These are phyloP conservation scores for Ispidina picta DNA, from an alignment of 2,797 vertebrate genomes.

Conservation along the genomic window DNA sequence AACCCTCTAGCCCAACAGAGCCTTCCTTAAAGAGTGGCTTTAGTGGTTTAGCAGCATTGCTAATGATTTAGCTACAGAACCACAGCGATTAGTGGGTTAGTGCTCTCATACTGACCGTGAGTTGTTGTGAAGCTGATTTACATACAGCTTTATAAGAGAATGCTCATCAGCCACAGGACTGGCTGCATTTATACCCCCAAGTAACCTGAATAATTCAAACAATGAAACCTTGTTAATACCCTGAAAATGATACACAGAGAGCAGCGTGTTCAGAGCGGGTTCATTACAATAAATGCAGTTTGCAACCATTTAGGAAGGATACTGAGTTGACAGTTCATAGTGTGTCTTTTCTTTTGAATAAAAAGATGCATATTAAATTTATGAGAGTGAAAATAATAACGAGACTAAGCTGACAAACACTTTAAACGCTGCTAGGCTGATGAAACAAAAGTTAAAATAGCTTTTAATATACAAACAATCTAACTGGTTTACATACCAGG, in stretches of 20 bases:
- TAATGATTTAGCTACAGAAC: constrained; percentile 67
- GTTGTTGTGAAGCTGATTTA: constrained; percentile 77
- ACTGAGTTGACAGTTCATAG: neutral
- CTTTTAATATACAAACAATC: neutral
- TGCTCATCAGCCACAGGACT: constrained; percentile 80
- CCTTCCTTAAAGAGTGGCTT: constrained; percentile 23
- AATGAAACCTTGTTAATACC: constrained; percentile 74
- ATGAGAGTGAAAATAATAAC: neutral
- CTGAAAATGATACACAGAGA: constrained; percentile 28
- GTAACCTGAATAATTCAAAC: constrained; percentile 79
- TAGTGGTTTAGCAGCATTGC: constrained; percentile 35
- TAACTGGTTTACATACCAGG: neutral
- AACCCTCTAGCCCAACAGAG: neutral
- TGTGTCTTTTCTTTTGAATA: neutral
- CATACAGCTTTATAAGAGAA: constrained; percentile 80
- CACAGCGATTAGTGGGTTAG: constrained; percentile 65
- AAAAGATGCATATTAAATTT: neutral
- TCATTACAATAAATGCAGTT: neutral
- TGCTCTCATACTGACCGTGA: constrained; percentile 77
- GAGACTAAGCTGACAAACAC: neutral
- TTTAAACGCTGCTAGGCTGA: neutral
- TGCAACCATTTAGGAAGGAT: constrained; percentile 43
- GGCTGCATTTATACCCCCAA: constrained; percentile 75
- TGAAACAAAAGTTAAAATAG: constrained; percentile 3
- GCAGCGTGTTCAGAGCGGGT: constrained; percentile 46